phyloP scores from a whole-genome alignment of 2,113 vertebrate species.

The Ptychochromis oligacanthus region DNA sequence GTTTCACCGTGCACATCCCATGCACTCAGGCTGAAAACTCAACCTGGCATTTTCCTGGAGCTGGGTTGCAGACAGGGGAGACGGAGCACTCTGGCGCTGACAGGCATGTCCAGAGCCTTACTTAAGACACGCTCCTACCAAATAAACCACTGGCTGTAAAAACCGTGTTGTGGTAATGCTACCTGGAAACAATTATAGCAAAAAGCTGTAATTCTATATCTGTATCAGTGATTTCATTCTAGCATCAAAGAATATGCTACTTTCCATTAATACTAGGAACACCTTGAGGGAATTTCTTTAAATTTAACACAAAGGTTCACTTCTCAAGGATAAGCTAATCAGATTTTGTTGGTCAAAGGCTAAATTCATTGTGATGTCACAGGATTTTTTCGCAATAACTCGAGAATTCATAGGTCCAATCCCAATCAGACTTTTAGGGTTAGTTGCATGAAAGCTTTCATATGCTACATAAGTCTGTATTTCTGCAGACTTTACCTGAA shows the following conservation, averaged over 20 bases:
- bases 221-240: background rate
- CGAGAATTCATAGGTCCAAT: background rate
- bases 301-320: background rate
- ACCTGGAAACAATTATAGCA: slow-evolving; percentile 3
- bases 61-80: slow-evolving; percentile 46
- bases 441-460: background rate
- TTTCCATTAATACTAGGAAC: too few relatives aligned
- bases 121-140: slow-evolving; percentile 36
- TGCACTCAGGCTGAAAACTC: slow-evolving; percentile 78
- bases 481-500: too few relatives aligned
- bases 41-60: slow-evolving; percentile 72
- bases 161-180: slow-evolving; percentile 12
- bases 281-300: background rate
- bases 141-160: slow-evolving; percentile 43
- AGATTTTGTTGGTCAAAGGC: background rate
- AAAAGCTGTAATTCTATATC: background rate
- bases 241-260: background rate
- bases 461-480: background rate
- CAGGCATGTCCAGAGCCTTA: slow-evolving; percentile 48
- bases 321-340: background rate
- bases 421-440: background rate
- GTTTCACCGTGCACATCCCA: slow-evolving; percentile 57
- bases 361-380: background rate
- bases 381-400: background rate
- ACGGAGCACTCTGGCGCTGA: slow-evolving; percentile 46